phyloP scores from a whole-genome alignment of 1,140 invertebrate species.

The Caenorhabditis tropicalis region DNA sequence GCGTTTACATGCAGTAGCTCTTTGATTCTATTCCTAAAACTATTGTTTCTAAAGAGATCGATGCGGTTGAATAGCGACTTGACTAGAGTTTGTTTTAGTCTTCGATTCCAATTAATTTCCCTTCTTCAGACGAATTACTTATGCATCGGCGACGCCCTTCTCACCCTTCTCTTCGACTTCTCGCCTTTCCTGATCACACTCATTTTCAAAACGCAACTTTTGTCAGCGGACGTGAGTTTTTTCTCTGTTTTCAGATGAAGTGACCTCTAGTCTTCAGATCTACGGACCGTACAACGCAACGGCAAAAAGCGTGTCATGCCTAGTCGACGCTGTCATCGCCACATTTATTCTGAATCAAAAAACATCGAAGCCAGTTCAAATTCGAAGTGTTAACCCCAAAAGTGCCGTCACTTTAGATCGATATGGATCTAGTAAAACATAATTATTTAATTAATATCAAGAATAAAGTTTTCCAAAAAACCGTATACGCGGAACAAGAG shows the following conservation, averaged over 20 bases:
- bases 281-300: background rate
- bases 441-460: too few species aligned
- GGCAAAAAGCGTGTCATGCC: background rate
- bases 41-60: background rate
- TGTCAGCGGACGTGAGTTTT: conserved; percentile 20
- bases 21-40: background rate
- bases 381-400: background rate
- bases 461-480: too few species aligned
- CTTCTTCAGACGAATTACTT: conserved; percentile 24
- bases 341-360: background rate
- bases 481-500: background rate
- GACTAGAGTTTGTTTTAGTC: background rate
- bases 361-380: background rate
- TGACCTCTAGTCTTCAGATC: background rate
- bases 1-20: background rate
- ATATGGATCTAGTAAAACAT: background rate
- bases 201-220: conserved; percentile 19
- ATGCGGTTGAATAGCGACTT: background rate
- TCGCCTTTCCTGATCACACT: conserved; percentile 14
- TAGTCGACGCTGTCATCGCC: background rate
- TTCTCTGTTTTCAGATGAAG: too few species aligned
- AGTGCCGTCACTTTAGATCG: background rate
- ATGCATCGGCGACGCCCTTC: conserved; percentile 13
- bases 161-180: conserved; percentile 2
- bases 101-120: background rate